A percentile compares a stretch with the other conserved stretches of the same genome.
Conservation (phyloP, 2,113 vertebrate species). For the Perognathus longimembris region DNA sequence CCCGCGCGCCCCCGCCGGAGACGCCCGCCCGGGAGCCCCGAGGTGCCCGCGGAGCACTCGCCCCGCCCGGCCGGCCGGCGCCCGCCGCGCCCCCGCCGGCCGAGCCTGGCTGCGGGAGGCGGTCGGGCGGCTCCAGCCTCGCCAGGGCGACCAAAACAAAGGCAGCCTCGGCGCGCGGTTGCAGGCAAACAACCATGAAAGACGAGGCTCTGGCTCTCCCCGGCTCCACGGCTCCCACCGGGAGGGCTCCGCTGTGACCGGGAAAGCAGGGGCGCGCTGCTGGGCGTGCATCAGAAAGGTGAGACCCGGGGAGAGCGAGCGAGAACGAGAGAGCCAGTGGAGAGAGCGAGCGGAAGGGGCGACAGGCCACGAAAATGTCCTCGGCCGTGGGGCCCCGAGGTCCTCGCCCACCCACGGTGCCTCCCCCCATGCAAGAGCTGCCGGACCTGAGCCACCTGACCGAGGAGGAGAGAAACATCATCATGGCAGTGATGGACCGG, state of each 20-base stretch:
- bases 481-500: slow-evolving; percentile 99
- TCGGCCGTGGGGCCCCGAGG: slow-evolving; percentile 95
- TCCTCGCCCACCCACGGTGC: slow-evolving; percentile 95
- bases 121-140: slow-evolving; percentile 81
- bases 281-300: slow-evolving; percentile 83
- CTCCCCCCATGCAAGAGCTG: slow-evolving; percentile 95
- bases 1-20: slow-evolving; percentile 73
- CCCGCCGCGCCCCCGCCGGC: slow-evolving; percentile 79
- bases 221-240: slow-evolving; percentile 82
- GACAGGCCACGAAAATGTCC: slow-evolving; percentile 89
- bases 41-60: slow-evolving; percentile 68
- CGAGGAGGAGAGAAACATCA: slow-evolving; percentile 97
- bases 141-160: slow-evolving; percentile 80
- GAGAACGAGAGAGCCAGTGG: slow-evolving; percentile 75
- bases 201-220: slow-evolving; percentile 86
- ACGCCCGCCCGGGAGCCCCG: slow-evolving; percentile 86
- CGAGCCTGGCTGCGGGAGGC: slow-evolving; percentile 88
- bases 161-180: slow-evolving; percentile 85
- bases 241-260: slow-evolving; percentile 91
- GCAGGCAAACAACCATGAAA: slow-evolving; percentile 91
- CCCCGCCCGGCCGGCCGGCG: slow-evolving; percentile 66
- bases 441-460: slow-evolving; percentile 99
- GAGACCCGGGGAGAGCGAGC: slow-evolving; percentile 83
- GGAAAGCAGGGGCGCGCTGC: slow-evolving; percentile 84
- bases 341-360: slow-evolving; percentile 72